phyloP scores from a whole-genome alignment of 2,888 invertebrate species.

The Pediacus dermestoides region DNA sequence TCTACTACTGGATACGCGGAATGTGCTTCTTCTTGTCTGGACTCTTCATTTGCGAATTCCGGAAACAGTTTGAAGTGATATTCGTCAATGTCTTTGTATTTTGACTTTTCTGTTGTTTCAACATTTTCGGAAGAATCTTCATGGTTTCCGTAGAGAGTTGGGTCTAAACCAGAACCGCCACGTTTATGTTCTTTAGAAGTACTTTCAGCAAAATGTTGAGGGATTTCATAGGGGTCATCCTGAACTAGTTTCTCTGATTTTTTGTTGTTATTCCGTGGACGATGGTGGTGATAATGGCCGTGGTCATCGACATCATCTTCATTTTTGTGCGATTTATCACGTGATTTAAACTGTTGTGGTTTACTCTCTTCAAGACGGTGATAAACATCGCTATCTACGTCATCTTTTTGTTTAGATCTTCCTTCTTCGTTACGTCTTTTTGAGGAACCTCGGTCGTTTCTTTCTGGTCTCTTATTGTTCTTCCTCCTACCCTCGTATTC shows the following conservation, averaged over 20 bases:
- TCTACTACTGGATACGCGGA: constrained; percentile 46
- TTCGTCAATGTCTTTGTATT: constrained; percentile 43
- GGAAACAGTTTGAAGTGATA: constrained; percentile 51
- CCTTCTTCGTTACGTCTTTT: constrained; percentile 20
- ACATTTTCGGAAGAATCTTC: constrained; percentile 19
- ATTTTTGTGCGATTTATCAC: too few species aligned
- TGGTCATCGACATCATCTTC: too few species aligned
- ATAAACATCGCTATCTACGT: constrained; percentile 11
- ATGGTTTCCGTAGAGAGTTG: constrained; percentile 25
- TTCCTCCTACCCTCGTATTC: constrained; percentile 19
- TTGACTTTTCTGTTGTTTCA: constrained; percentile 14
- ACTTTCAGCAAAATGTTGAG: constrained; percentile 36
- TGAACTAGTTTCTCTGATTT: constrained; percentile 25
- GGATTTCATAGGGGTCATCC: constrained; percentile 36
- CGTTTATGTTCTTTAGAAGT: constrained; percentile 26
- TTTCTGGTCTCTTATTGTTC: constrained; percentile 16
- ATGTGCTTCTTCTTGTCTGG: constrained; percentile 37
- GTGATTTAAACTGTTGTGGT: constrained; percentile 6
- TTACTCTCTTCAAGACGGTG: constrained; percentile 7
- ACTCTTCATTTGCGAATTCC: constrained; percentile 41
- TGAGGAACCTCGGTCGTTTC: constrained; percentile 13
- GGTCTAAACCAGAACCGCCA: constrained; percentile 23
- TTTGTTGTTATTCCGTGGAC: constrained; percentile 17
- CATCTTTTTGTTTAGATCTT: constrained; percentile 6
- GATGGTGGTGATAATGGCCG: too few species aligned